These are phyloP conservation scores for Chanos chanos DNA, from an alignment of 2,797 vertebrate species.

Conservation along the genomic window DNA sequence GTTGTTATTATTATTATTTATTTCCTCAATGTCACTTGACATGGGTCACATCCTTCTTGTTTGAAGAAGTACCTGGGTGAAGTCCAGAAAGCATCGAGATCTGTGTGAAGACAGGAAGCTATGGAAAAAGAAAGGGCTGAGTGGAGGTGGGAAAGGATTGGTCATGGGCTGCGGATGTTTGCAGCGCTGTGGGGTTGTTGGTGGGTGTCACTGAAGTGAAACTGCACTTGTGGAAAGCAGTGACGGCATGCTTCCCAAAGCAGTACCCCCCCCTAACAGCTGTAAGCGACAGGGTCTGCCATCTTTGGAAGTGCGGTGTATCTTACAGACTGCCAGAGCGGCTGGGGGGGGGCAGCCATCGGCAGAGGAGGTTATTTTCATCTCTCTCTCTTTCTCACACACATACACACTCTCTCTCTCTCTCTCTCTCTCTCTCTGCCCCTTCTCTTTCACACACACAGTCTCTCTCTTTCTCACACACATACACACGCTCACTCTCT, in stretches of 20 bases:
- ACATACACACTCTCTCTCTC: background rate
- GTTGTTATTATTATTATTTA: too few relatives aligned
- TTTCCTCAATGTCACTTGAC: too few relatives aligned
- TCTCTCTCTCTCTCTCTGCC: background rate
- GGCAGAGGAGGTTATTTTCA: slow-evolving; percentile 61
- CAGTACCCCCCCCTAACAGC: slow-evolving; percentile 46
- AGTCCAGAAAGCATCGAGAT: too few relatives aligned
- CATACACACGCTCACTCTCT: background rate
- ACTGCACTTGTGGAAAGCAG: slow-evolving; percentile 31
- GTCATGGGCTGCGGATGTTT: slow-evolving; percentile 8
- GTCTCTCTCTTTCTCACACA: slow-evolving; percentile 6
- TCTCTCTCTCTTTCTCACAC: slow-evolving; percentile 21
- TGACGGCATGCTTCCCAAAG: slow-evolving; percentile 48
- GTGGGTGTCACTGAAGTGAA: slow-evolving; percentile 5
- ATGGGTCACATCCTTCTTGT: too few relatives aligned
- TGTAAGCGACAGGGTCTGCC: slow-evolving; percentile 55
- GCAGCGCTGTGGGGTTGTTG: background rate
- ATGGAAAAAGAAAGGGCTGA: too few relatives aligned
- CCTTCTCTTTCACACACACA: background rate
- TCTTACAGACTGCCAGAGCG: slow-evolving; percentile 52
- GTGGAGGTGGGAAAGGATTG: too few relatives aligned
- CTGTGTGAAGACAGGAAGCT: too few relatives aligned
- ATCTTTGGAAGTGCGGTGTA: slow-evolving; percentile 60
- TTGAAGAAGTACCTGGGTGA: too few relatives aligned
- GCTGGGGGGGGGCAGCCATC: slow-evolving; percentile 38